These are phyloP conservation scores for Tamandua tetradactyla DNA, from an alignment of 2,797 vertebrate genomes.

Conservation along the genomic window DNA sequence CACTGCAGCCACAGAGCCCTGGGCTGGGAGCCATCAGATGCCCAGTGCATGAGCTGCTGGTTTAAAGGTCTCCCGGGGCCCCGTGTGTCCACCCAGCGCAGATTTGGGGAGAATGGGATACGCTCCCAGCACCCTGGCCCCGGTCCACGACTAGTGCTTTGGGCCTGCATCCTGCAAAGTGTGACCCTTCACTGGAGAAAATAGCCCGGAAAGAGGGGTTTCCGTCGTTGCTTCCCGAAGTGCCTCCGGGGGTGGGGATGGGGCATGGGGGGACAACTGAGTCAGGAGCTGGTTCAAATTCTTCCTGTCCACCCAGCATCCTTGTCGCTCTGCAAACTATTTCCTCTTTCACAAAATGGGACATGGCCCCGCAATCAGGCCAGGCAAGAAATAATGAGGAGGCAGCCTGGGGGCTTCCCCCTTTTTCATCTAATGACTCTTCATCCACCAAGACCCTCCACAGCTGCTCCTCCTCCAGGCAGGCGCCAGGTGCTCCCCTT, in stretches of 20 bases:
- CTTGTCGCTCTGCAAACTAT: background rate
- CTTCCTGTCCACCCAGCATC: background rate
- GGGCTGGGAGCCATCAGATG: background rate
- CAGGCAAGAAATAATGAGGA: background rate
- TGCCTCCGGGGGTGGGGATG: background rate
- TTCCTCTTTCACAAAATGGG: background rate
- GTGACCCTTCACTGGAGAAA: background rate
- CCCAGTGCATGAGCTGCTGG: background rate
- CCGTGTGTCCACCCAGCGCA: background rate
- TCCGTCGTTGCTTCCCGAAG: background rate
- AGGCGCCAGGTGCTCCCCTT: background rate
- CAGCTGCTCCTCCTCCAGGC: background rate
- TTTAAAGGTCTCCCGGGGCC: background rate
- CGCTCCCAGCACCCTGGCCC: background rate
- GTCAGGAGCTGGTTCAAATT: background rate
- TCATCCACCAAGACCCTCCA: background rate
- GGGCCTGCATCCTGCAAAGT: background rate
- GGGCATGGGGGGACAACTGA: rapidly evolving
- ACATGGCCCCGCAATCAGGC: background rate
- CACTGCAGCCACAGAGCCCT: background rate
- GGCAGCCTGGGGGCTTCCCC: rapidly evolving
- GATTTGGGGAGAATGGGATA: rapidly evolving
- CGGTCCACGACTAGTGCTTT: background rate
- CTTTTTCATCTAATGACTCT: background rate
- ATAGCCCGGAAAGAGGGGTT: background rate